These are phyloP conservation scores for Strigamia maritima DNA, from an alignment of 2,888 invertebrate genomes.

Conservation along the genomic window DNA sequence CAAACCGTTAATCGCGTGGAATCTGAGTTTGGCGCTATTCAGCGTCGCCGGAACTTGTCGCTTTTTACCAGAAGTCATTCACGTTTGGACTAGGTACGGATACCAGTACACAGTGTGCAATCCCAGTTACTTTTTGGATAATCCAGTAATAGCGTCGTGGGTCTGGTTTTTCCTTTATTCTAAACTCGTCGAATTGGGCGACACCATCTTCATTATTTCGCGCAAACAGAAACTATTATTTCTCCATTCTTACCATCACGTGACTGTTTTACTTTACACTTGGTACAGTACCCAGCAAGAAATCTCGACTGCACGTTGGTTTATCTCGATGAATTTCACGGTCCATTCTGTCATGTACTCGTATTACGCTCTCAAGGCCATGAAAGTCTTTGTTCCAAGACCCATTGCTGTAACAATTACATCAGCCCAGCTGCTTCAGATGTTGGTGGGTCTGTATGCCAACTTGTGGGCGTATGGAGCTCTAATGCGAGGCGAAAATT, in stretches of 20 bases:
- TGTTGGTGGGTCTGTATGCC: not conserved
- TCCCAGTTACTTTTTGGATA: slow-evolving; percentile 85
- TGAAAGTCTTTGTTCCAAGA: not conserved
- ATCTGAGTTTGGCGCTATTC: slow-evolving; percentile 84
- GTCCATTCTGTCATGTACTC: slow-evolving; percentile 29
- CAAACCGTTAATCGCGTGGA: slow-evolving; percentile 85
- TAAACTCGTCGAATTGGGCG: slow-evolving; percentile 92
- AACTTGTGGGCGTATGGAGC: not conserved
- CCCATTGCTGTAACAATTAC: not conserved
- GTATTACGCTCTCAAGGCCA: not conserved
- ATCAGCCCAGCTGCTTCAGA: not conserved
- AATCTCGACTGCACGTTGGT: slow-evolving; percentile 23
- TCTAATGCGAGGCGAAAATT: not conserved
- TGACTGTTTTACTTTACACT: no score
- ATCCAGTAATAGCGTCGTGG: slow-evolving; percentile 95
- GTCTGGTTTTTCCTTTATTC: slow-evolving; percentile 95
- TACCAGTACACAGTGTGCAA: slow-evolving; percentile 94
- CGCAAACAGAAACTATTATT: slow-evolving; percentile 91
- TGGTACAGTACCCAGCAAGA: no score
- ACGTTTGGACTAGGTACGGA: slow-evolving; percentile 83
- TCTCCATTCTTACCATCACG: slow-evolving; percentile 88
- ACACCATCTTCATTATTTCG: slow-evolving; percentile 84
- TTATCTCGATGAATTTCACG: slow-evolving; percentile 38
- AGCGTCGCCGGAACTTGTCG: slow-evolving; percentile 82
- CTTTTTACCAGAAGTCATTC: slow-evolving; percentile 88